phyloP scores from a whole-genome alignment of 2,113 vertebrate genomes.

The Pleuronectes platessa region DNA sequence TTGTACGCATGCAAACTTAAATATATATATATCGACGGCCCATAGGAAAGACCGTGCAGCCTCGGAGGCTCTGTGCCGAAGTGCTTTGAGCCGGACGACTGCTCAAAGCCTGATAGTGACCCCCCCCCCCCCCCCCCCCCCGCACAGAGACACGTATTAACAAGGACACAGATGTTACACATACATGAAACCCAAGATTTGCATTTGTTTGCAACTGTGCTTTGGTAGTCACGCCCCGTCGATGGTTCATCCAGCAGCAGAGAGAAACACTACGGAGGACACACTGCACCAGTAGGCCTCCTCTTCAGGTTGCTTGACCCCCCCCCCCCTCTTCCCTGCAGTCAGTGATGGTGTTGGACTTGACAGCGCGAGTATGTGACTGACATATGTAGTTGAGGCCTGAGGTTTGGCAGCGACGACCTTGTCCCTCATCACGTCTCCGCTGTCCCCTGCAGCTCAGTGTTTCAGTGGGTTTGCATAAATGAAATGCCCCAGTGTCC shows the following conservation, averaged over 20 bases:
- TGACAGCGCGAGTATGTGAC: conserved; percentile 61
- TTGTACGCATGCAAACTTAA: conserved; percentile 7
- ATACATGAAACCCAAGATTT: neutral
- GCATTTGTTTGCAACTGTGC: conserved; percentile 9
- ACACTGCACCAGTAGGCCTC: neutral
- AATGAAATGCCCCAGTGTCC: conserved; percentile 38
- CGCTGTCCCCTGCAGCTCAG: conserved; percentile 35
- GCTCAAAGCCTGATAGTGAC: conserved; percentile 1
- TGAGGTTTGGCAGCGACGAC: conserved; percentile 49
- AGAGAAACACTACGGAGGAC: too few relatives aligned
- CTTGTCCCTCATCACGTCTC: conserved; percentile 52
- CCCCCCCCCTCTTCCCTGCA: conserved; percentile 7
- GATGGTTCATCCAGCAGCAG: neutral
- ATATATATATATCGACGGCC: conserved; percentile 15
- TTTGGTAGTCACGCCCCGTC: neutral
- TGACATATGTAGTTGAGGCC: conserved; percentile 59
- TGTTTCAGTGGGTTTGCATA: conserved; percentile 28
- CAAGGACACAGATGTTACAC: conserved; percentile 13
- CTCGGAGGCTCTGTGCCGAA: conserved; percentile 26
- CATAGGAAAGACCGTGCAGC: conserved; percentile 16
- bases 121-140: too few relatives aligned
- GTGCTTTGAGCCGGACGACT: neutral
- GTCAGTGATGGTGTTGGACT: conserved; percentile 55
- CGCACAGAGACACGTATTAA: conserved; percentile 5
- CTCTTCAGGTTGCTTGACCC: conserved; percentile 21